Conservation (phyloP, 1,140 invertebrate species). For the Megathymus violae region DNA sequence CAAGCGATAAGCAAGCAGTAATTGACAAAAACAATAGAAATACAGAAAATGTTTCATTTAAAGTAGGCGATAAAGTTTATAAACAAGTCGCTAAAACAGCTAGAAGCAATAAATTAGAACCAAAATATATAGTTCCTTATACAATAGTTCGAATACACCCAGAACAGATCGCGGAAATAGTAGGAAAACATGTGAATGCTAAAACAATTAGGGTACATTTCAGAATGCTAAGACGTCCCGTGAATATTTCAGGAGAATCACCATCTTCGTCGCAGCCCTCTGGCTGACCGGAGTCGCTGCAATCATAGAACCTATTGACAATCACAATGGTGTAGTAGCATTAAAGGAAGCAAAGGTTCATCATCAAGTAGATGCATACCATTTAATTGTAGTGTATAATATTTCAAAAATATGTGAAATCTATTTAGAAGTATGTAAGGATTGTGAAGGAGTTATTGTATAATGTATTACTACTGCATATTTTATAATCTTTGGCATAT, state of each 20-base stretch:
- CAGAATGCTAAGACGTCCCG: conserved; percentile 40
- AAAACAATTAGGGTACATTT: conserved; percentile 49
- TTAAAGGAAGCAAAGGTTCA: conserved; percentile 38
- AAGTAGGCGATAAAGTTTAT: conserved; percentile 46
- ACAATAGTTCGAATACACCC: conserved; percentile 44
- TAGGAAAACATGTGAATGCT: conserved; percentile 45
- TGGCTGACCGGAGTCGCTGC: conserved; percentile 34
- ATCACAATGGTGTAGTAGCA: conserved; percentile 39
- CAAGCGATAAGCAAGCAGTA: conserved; percentile 37
- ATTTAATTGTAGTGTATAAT: conserved; percentile 38
- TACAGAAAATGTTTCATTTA: conserved; percentile 33
- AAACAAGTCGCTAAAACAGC: conserved; percentile 49
- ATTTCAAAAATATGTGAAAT: conserved; percentile 32
- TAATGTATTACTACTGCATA: no score
- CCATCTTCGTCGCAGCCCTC: conserved; percentile 37
- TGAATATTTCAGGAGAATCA: conserved; percentile 38
- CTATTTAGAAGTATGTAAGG: conserved; percentile 37
- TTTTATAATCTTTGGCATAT: no score
- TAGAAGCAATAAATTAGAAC: conserved; percentile 44
- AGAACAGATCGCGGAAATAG: conserved; percentile 46
- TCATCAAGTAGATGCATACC: conserved; percentile 37
- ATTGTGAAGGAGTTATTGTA: no score
- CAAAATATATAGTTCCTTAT: conserved; percentile 43
- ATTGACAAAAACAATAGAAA: conserved; percentile 36
- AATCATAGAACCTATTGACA: conserved; percentile 43